Conservation (phyloP, 2,888 invertebrate species). For the Thelaira solivaga region DNA sequence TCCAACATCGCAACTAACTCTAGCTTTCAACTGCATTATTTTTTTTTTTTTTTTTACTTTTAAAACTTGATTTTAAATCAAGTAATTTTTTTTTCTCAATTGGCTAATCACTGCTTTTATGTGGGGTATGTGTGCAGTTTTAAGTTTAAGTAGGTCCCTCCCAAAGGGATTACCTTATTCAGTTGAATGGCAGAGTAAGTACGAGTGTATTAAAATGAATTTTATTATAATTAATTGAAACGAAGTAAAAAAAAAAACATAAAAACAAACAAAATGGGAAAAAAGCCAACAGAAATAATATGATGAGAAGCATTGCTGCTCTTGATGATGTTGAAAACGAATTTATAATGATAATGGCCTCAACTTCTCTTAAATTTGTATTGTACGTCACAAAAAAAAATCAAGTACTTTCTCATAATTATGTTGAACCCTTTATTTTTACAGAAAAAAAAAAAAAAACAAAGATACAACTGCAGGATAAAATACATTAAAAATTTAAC, state of each 20-base stretch:
- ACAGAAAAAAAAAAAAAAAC: neutral
- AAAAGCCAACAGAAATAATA: conserved; percentile 33
- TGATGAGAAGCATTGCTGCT: conserved; percentile 25
- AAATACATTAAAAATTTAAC: conserved; percentile 51
- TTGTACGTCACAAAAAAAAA: conserved; percentile 30
- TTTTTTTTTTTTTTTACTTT: too few species aligned
- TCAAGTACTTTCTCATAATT: conserved; percentile 22
- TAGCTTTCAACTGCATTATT: too few species aligned
- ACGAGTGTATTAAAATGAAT: conserved; percentile 2
- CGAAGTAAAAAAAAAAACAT: conserved; percentile 13
- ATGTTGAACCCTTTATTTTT: conserved; percentile 32
- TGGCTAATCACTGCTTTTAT: too few species aligned
- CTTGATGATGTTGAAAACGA: conserved; percentile 27
- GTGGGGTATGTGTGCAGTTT: too few species aligned
- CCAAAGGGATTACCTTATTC: neutral
- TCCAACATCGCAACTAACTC: too few species aligned
- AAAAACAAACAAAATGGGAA: neutral
- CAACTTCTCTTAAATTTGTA: conserved; percentile 11
- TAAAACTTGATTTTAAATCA: too few species aligned
- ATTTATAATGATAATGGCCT: conserved; percentile 28
- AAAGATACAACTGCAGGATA: conserved; percentile 17
- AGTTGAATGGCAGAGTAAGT: neutral
- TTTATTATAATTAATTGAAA: conserved; percentile 58
- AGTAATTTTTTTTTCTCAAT: too few species aligned
- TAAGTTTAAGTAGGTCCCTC: too few species aligned